Conservation (phyloP, 1,140 invertebrate genomes). For the Scaptomyza hsui region DNA sequence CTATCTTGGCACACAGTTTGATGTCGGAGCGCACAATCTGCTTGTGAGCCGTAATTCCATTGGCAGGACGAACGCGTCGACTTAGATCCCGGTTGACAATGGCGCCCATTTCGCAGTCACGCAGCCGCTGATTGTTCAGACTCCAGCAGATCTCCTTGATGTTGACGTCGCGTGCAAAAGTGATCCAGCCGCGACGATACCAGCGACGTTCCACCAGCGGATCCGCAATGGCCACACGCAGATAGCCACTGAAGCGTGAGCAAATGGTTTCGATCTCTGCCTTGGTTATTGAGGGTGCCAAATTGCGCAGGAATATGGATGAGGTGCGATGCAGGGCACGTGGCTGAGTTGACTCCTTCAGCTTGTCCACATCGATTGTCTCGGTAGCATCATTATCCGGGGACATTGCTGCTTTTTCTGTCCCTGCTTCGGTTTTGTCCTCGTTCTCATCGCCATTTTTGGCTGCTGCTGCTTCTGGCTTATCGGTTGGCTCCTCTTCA, state of each 20-base stretch:
- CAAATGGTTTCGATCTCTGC: constrained; percentile 99
- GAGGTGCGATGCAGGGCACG: constrained; percentile 95
- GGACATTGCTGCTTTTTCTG: neutral
- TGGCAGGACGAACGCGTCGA: constrained; percentile 95
- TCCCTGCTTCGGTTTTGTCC: neutral
- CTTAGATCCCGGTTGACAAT: constrained; percentile 97
- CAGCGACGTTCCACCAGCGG: constrained; percentile 97
- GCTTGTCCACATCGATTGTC: constrained; percentile 83
- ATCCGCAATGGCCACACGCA: constrained; percentile 98
- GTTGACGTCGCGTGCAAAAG: constrained; percentile 97
- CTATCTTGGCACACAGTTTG: constrained; percentile 96
- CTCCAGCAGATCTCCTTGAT: constrained; percentile 99
- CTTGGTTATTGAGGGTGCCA: constrained; percentile 97
- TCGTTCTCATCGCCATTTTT: constrained; percentile 2
- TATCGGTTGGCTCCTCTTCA: constrained; percentile 47
- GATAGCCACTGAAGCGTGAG: constrained; percentile 96
- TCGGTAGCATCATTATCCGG: constrained; percentile 50
- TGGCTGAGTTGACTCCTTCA: constrained; percentile 86
- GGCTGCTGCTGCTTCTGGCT: neutral
- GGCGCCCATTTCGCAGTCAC: constrained; percentile 97
- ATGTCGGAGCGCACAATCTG: constrained; percentile 96
- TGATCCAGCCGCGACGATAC: constrained; percentile 98
- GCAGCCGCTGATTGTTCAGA: constrained; percentile 93
- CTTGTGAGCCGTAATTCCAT: constrained; percentile 96
- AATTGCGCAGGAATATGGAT: constrained; percentile 97